Evolutionary conservation across 2,113 vertebrate genomes (phyloP), one percentile per base, ranked within the genome.

Genomic region (Passerina amoena): DNA sequence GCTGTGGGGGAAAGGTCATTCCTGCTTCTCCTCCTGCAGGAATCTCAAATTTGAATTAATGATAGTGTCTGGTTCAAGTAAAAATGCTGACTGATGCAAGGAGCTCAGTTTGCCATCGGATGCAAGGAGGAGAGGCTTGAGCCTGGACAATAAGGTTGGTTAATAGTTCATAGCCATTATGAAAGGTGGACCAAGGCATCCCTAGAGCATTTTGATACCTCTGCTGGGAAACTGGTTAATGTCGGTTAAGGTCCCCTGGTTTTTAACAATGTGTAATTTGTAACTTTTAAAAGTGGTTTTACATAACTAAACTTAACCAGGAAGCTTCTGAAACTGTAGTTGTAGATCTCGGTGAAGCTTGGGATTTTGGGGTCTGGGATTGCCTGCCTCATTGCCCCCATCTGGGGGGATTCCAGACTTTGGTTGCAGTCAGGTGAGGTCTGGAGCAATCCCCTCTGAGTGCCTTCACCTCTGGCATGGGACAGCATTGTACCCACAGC

Each of bases 401-500:
- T 20, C 38, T 60, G 18, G 51, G 28, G 16, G 16, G 11, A 15
- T 35, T 70, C 14, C 42, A 37, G 75, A 40, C 44, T 20, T n/a
- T 23, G 2, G 19, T 13, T 45, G 28, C 12, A 28, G 69, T 35
- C 54, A 6, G 23, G 17, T 2, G 14, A 71, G 48, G 61, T 13
- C 15, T 38, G 54, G 75, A 78, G 81, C 16, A 56, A 11, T 42
- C 48, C 22, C 25, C 12, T 35, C 5, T 20, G 2, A 47, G 40
- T 16, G 37, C 44, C 68, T 66, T 35, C 13, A 11, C 6, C 44
- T 44, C 37, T 31, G 12, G 6, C 3, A 0, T 31, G 40, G 72
- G 40, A 16, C 38, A 33, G 54, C 28, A 1, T 38, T 3, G 5
- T 31, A n/a, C 21, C 47, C 24, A 6, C 0, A 0, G 6, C 19